Evolutionary conservation across 2,797 vertebrate species (phyloP), one percentile per base, ranked within the genome.

Genomic region (Jordanella pulchra): DNA sequence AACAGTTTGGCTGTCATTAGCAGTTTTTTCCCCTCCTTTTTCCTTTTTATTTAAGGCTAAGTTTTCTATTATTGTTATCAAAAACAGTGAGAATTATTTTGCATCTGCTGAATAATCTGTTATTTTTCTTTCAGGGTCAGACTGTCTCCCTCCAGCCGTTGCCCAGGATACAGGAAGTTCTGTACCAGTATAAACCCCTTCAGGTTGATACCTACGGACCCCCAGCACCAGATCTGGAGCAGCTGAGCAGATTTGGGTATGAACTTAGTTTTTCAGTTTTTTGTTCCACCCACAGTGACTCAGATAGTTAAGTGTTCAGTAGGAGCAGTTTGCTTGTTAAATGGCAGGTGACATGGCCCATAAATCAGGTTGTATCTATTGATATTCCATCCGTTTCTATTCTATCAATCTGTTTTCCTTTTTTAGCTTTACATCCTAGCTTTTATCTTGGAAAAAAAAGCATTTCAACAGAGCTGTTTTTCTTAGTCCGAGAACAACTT

Each of bases 171-270:
- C 94, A 96, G 71, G 97, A 98, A 85, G 87, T 91, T 58, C 89
- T 99, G 10, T 99, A 97, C 84, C 89, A 93, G 0, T 98, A 99
- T 87, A 94, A 94, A 3, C 94, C 97, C 35, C 85, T 98, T 74
- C 91, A 94, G 6, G 90, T 98, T 69, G 93, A 97, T 82, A 96
- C 95, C 4, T 94, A 90, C 0, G 97, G 98, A 73, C 97, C 97
- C 1, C 79, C 81, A 1, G 95, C 98, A 80, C 97, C 97, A 71
- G 95, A 96, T 48, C 89, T 95, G 84, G 96, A 97, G 76, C 92
- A 95, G 78, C 89, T 99, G 65, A 93, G 93, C 83, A 94, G 92
- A 90, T 89, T 94, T 7, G 97, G 97, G 98, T 99, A 94, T 93
- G 94, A 83, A 71, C 55, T 60, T 65, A 30, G 81, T 67, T 51